phyloP scores from a whole-genome alignment of 2,888 invertebrate genomes.

The Augiades crinisus region DNA sequence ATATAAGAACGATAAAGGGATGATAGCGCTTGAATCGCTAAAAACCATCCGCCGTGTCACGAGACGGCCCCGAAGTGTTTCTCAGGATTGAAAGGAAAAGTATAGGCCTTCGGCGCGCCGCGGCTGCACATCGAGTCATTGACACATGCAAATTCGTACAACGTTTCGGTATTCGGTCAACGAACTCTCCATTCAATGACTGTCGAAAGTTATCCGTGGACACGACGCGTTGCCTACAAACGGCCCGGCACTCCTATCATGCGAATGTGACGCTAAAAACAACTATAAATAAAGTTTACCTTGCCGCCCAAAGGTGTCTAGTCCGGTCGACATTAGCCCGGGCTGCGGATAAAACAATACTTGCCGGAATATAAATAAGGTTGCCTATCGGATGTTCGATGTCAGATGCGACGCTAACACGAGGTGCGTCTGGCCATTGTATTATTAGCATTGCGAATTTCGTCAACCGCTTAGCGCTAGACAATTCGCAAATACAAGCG shows the following conservation, averaged over 20 bases:
- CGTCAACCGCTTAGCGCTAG: slow-evolving; percentile 64
- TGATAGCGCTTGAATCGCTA: slow-evolving; percentile 34
- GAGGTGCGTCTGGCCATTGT: slow-evolving; percentile 71
- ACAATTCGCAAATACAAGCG: slow-evolving; percentile 65
- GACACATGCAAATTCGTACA: slow-evolving; percentile 78
- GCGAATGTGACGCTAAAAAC: slow-evolving; percentile 56
- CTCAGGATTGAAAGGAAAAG: slow-evolving; percentile 77
- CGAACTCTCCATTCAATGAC: slow-evolving; percentile 75
- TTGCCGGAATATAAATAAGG: slow-evolving; percentile 39
- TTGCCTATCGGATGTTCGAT: slow-evolving; percentile 32
- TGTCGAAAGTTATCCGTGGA: slow-evolving; percentile 72
- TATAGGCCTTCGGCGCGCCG: slow-evolving; percentile 53
- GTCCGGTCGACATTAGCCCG: slow-evolving; percentile 4
- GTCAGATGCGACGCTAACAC: slow-evolving; percentile 53
- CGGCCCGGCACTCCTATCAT: slow-evolving; percentile 45
- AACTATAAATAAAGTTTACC: slow-evolving; percentile 54
- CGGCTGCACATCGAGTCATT: slow-evolving; percentile 71
- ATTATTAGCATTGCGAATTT: slow-evolving; percentile 75
- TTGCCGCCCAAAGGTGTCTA: slow-evolving; percentile 35
- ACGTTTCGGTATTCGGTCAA: slow-evolving; percentile 69
- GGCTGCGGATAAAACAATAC: not conserved
- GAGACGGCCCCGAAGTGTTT: slow-evolving; percentile 67
- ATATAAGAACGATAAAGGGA: too few relatives aligned
- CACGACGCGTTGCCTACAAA: slow-evolving; percentile 58
- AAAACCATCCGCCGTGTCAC: slow-evolving; percentile 50